A percentile compares a stretch with the other conserved stretches of the same genome.
phyloP scores from a whole-genome alignment of 1,140 invertebrate genomes.

The Drosophila melanogaster region Release_6_plus_ISO1_MT NT_033777.3:15918501-15919000 shows the following conservation, averaged over 20 bases:
- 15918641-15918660: not conserved
- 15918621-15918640: not conserved
- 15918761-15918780: conserved; percentile 68
- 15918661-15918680: conserved; percentile 25
- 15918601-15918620: no score
- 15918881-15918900: conserved; percentile 1
- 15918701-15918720: conserved; percentile 37
- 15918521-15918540: conserved; percentile 31
- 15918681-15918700: conserved; percentile 37
- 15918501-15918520: conserved; percentile 33
- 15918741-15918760: conserved; percentile 50
- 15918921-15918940: conserved; percentile 23
- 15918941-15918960: conserved; percentile 50
- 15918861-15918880: conserved; percentile 10
- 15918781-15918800: conserved; percentile 76
- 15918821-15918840: conserved; percentile 60
- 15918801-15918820: conserved; percentile 77
- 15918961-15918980: conserved; percentile 80
- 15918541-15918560: conserved; percentile 14
- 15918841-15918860: conserved; percentile 27
- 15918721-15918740: conserved; percentile 53
- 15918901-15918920: not conserved
- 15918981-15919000: conserved; percentile 82
- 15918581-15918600: no score
- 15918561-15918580: no score